Evolutionary conservation across 2,113 vertebrate species (phyloP).

Genomic region (Hemiprocne comata): DNA sequence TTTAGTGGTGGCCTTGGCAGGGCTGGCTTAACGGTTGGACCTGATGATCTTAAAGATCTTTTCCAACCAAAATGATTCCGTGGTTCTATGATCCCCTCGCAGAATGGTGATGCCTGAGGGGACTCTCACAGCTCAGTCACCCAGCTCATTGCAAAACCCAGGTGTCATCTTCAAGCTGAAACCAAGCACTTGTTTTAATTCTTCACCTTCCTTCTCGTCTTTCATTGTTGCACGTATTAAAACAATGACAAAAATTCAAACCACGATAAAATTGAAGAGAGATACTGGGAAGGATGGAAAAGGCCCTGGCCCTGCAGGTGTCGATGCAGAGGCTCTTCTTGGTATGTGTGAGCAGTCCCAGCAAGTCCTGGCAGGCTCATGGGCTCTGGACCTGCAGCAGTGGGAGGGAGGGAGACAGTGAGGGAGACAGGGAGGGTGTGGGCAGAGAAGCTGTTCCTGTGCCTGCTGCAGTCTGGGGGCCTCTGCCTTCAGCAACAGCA

Average conservation of each 20-base stretch:
- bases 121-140: background rate
- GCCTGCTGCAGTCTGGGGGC: background rate
- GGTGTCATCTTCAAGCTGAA: no score
- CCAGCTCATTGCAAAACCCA: rapidly evolving
- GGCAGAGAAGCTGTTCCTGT: background rate
- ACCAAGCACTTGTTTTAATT: no score
- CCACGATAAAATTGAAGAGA: no score
- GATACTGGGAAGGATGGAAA: background rate
- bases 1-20: no score
- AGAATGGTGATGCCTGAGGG: no score
- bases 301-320: background rate
- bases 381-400: rapidly evolving
- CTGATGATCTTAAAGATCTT: no score
- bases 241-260: background rate
- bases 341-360: rapidly evolving
- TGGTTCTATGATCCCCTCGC: no score
- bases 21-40: no score
- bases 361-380: rapidly evolving
- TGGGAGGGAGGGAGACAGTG: background rate
- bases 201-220: no score
- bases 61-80: no score
- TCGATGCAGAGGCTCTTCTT: rapidly evolving
- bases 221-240: rapidly evolving
- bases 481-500: background rate
- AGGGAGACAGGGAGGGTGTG: no score